Evolutionary conservation across 2,797 vertebrate species (phyloP).

Genomic region (Oryzias sinensis): DNA sequence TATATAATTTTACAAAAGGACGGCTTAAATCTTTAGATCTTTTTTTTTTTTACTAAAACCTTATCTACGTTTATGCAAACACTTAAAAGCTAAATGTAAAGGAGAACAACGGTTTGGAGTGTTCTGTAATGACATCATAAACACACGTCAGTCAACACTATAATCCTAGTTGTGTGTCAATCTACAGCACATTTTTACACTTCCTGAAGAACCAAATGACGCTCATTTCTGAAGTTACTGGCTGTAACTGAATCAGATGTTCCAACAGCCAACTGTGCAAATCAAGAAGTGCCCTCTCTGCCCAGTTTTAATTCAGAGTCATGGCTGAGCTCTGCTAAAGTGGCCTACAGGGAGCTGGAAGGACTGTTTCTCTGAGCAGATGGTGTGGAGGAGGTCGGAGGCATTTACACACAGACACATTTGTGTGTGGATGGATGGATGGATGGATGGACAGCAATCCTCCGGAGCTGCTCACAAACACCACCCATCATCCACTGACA

Average conservation of each 20-base stretch:
- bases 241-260: slow-evolving; percentile 3
- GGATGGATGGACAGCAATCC: slow-evolving; percentile 12
- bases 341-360: slow-evolving; percentile 28
- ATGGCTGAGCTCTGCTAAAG: slow-evolving; percentile 26
- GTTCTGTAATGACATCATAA: no score
- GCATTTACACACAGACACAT: slow-evolving; percentile 11
- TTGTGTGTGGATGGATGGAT: neutral
- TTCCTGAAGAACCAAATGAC: neutral
- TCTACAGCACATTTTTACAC: neutral
- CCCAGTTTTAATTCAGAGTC: slow-evolving; percentile 34
- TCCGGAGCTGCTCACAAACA: slow-evolving; percentile 10
- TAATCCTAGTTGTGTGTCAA: neutral
- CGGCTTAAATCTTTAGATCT: no score
- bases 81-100: no score
- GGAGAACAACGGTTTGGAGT: no score
- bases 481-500: slow-evolving; percentile 18
- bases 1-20: no score
- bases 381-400: slow-evolving; percentile 29
- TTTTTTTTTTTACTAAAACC: no score
- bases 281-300: slow-evolving; percentile 4
- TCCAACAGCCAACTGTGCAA: slow-evolving; percentile 11
- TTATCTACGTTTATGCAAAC: no score
- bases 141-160: neutral
- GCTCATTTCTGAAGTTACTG: neutral
- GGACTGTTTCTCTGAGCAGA: slow-evolving; percentile 32